Conservation (phyloP, 2,888 invertebrate genomes). For the Dione juno region DNA sequence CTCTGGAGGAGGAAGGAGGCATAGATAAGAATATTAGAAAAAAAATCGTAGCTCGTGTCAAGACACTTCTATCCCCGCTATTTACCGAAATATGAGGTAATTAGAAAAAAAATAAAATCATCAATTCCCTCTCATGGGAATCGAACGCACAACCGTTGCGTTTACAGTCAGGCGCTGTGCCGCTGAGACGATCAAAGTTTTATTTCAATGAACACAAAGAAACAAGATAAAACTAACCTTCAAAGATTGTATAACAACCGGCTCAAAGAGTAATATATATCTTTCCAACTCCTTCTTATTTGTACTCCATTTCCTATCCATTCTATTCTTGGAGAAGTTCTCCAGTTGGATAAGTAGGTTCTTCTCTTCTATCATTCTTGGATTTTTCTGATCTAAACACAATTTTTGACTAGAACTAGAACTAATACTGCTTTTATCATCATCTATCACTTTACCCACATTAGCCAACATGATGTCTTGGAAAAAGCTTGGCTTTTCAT, state of each 20-base stretch:
- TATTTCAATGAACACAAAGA: not conserved
- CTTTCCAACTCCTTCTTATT: slow-evolving; percentile 84
- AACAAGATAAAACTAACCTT: slow-evolving; percentile 82
- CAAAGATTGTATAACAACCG: slow-evolving; percentile 95
- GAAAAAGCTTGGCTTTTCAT: slow-evolving; percentile 56
- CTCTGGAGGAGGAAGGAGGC: slow-evolving; percentile 83
- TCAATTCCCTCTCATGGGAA: no score
- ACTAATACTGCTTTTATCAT: slow-evolving; percentile 53
- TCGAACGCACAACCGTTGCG: no score
- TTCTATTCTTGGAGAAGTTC: slow-evolving; percentile 74
- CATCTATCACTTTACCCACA: slow-evolving; percentile 46
- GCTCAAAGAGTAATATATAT: slow-evolving; percentile 96
- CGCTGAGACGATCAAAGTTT: no score
- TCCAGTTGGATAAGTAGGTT: slow-evolving; percentile 72
- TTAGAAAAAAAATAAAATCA: no score
- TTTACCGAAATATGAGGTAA: no score
- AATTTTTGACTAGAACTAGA: slow-evolving; percentile 70
- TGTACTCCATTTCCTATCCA: slow-evolving; percentile 76
- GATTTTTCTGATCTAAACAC: slow-evolving; percentile 64
- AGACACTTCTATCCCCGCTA: no score
- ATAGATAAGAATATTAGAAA: no score
- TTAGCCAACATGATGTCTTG: slow-evolving; percentile 68
- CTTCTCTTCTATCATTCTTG: slow-evolving; percentile 66
- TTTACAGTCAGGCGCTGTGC: no score
- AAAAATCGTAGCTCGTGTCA: no score